Conservation (phyloP, 2,797 vertebrate species). For the Sebastes ruberrimus region DNA sequence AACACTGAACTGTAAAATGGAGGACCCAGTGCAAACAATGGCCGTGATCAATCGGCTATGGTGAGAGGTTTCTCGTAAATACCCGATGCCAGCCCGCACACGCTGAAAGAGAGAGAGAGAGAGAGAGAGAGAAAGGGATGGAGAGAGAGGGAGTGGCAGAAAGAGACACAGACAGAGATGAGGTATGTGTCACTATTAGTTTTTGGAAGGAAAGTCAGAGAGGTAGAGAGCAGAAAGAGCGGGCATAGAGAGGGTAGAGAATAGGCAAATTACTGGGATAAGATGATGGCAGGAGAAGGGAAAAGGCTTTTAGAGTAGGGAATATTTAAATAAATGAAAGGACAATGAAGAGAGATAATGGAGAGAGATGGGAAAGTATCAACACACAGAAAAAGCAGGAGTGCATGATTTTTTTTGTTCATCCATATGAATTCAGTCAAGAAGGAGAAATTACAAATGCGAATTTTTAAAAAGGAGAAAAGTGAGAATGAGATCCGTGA, state of each 20-base stretch:
- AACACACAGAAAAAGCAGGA: neutral
- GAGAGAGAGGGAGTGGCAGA: conserved; percentile 16
- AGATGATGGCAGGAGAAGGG: conserved; percentile 18
- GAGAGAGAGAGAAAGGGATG: neutral
- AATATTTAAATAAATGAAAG: conserved; percentile 52
- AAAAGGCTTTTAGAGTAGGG: conserved; percentile 37
- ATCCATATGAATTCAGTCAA: neutral
- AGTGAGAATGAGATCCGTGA: neutral
- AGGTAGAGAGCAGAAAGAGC: conserved; percentile 27
- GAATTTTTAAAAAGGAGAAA: neutral
- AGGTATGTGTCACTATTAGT: conserved; percentile 47
- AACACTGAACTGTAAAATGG: conserved; percentile 82
- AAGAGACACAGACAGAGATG: conserved; percentile 30
- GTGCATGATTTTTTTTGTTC: neutral
- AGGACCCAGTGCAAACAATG: conserved; percentile 71
- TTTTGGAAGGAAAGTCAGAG: conserved; percentile 29
- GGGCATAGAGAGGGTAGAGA: conserved; percentile 4
- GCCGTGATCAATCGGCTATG: conserved; percentile 70
- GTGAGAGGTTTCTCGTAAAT: conserved; percentile 70
- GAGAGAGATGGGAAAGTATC: conserved; percentile 3
- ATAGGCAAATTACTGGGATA: conserved; percentile 12
- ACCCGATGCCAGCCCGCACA: conserved; percentile 27
- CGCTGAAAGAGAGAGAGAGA: conserved; percentile 7
- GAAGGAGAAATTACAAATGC: neutral
- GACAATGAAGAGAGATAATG: conserved; percentile 15